Base-by-base conservation (phyloP, 2,888 invertebrate species). In the Hirtodrosophila cameraria region DNA sequence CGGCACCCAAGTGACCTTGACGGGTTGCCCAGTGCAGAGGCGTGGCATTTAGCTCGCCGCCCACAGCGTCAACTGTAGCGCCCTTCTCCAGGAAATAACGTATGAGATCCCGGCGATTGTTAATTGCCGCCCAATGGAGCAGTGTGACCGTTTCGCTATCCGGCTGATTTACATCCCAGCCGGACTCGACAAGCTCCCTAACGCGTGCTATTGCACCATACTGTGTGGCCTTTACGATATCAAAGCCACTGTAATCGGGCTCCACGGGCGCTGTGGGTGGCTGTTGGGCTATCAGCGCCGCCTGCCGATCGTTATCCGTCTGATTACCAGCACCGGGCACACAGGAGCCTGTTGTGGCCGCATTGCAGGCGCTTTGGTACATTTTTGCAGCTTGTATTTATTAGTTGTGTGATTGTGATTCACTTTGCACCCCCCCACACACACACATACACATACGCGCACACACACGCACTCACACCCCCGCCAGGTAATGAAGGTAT, bases 121-220 rank as follows among this genome's bases (percentile, higher is more conserved):
- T 99, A 88, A 99, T 99, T 12, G 99, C 96, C 28, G 99, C 99
- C 99, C 99, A 99, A 90, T 99, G 99, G n/a, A 99, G 92, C 45
- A 99, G 92, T 1, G 98, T 98, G 52, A 99, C 99, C 42, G 97
- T 98, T 91, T 99, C 99, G 73, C 93, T 93, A 91, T 99, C 99
- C 38, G 97, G 95, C 88, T 96, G 95, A 91, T 99, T 99, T 9
- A 99, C 97, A 92, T 98, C 96, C 92, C 95, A 96, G 1, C 99
- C 99, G 30, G 94, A 94, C 87, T 99, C 98, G 3, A 99, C 93
- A 23, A 99, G 92, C 90, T 98, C 96, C 75, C 96, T 93, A 88
- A 95, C 94, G 91, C 95, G 92, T 88, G 94, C 94, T 88, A 96
- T 93, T 4, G 97, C 96, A 1, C 99, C 99, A 92, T 98, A 99